Evolutionary conservation across 2,888 invertebrate species (phyloP), one percentile per base, ranked within the genome.

Genomic region (Nephrocerus scutellatus): DNA sequence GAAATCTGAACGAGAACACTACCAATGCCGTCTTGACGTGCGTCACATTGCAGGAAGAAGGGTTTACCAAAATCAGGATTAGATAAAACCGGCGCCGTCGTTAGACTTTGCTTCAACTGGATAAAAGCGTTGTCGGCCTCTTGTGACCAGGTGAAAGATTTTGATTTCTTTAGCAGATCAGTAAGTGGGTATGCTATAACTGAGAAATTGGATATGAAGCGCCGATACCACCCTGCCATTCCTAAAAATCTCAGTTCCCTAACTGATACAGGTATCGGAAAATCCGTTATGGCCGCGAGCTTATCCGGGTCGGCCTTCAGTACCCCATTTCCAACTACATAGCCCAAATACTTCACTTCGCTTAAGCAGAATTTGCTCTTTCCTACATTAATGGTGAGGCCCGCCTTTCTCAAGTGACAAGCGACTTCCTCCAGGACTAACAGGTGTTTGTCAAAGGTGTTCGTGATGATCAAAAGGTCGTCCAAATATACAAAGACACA

Each of bases 41-140:
- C 46, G 35, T 49, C 49, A 30, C 46, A 46, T 12, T 47, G 46
- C 4, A 49, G 30, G 16, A 24, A 35, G 24, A 45, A 47, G 5
- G 39, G 41, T 30, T 37, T 36, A 12, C 24, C 12, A 33, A 43
- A 47, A 35, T 49, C 41, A 6, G 44, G 38, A 15, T 39, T 39
- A 3, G 32, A 21, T 28, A 48, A 19, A 6, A 49, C 23, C 2
- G 47, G 44, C 7, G 44, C 40, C 6, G 35, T 19, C 2, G 41
- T 39, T 5, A 48, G 34, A 4, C 22, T 21, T 8, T 14, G 7
- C 19, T 48, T 48, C 7, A 48, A 16, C 14, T 32, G 5, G 4
- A 21, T 18, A 34, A 39, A 36, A 4, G 30, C 14, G 13, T 8
- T 6, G 7, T 22, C 15, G 7, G 12, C 28, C 12, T 8, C 9